A percentile compares a stretch with the other conserved stretches of the same genome.
Conservation (phyloP, 92 coral and sea anemone genomes). For the Paramuricea clavata region DNA sequence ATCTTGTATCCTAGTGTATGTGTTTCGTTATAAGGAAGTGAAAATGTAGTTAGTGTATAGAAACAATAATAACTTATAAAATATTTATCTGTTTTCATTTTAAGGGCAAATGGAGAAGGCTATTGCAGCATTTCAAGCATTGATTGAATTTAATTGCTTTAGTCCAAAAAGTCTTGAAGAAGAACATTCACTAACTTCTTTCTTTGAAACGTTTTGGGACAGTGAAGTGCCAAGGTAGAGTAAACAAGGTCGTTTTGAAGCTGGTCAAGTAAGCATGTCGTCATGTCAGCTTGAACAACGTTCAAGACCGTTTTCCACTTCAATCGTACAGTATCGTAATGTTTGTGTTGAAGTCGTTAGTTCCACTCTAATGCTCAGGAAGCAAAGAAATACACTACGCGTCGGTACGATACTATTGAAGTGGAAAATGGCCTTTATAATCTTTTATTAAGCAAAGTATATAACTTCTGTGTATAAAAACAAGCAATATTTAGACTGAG, state of each 20-base stretch:
- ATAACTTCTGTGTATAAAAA: too few relatives aligned
- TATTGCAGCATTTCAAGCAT: conserved; percentile 88
- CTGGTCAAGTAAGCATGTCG: neutral
- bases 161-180: conserved; percentile 73
- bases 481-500: too few relatives aligned
- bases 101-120: conserved; percentile 95
- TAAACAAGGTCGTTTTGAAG: neutral
- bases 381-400: too few relatives aligned
- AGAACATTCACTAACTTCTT: conserved; percentile 71
- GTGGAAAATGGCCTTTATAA: too few relatives aligned
- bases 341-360: too few relatives aligned
- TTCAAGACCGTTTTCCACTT: too few relatives aligned
- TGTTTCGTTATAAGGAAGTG: neutral
- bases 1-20: neutral
- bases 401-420: too few relatives aligned
- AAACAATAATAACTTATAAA: too few relatives aligned
- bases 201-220: conserved; percentile 98
- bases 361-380: too few relatives aligned
- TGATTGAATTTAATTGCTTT: conserved; percentile 88
- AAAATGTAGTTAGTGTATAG: neutral
- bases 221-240: conserved; percentile 92
- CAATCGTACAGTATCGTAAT: too few relatives aligned
- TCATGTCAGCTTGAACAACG: too few relatives aligned
- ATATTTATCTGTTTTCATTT: neutral
- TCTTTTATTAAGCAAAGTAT: too few relatives aligned